Evolutionary conservation across 2,888 invertebrate genomes (phyloP), one percentile per base, ranked within the genome.

Genomic region (Arge pagana): DNA sequence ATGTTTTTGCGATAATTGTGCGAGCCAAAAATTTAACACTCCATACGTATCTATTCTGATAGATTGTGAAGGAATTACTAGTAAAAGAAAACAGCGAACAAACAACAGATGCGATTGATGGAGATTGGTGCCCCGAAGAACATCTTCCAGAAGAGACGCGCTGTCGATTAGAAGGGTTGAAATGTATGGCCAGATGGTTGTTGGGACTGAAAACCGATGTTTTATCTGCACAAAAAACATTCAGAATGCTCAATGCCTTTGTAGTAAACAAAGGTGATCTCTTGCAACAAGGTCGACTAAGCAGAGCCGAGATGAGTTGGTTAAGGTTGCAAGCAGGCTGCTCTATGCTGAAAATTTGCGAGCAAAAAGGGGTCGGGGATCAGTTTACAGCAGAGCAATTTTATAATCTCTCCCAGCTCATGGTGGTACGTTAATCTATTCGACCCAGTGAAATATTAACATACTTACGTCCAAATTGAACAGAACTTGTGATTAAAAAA

Each of bases 161-260:
- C 30, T 93, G 93, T 79, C 95, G 96, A 80, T 85, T 96, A 54
- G 95, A 96, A 77, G 96, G 93, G 0, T 83, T 97, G 66, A 98
- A 98, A 78, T 89, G 96, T 57, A 94, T 98, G 89, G 96, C 96
- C 0, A 85, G 97, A 39, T 97, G 97, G 96, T 79, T 97, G 33
- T 80, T 96, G 28, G 97, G 97, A 0, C 79, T 96, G 48, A 94
- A 93, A 77, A 87, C 87, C 54, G 93, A 94, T 69, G 88, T 88
- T 55, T 82, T 90, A 13, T 91, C 93, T 0, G 94, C 93, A 0
- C 91, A 92, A 78, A 94, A 94, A 77, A 96, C 96, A 2, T 92
- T 97, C 78, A 84, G 96, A 53, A 93, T 98, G 89, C 79, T 97
- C 28, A 91, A 91, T 68, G 95, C 96, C 1, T 94, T 97, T 70